Evolutionary conservation across 2,113 vertebrate species (phyloP).

Genomic region (Catharus bicknelli): DNA sequence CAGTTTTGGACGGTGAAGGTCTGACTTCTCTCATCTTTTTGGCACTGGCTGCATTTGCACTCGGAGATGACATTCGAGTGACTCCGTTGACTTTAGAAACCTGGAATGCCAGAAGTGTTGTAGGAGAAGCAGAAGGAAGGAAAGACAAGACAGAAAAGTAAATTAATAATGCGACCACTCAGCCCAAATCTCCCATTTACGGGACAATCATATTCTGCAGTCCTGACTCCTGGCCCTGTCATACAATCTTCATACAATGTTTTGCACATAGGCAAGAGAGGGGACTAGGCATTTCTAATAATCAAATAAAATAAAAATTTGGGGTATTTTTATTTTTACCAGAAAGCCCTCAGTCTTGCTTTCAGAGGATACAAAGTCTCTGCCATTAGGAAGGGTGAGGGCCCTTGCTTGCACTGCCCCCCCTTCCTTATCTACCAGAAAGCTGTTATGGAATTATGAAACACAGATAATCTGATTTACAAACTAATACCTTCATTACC

Average conservation of each 20-base stretch:
- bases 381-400: background rate
- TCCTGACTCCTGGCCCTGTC: background rate
- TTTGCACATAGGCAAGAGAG: background rate
- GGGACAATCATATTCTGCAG: background rate
- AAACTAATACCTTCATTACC: background rate
- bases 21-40: slow-evolving; percentile 96
- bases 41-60: slow-evolving; percentile 87
- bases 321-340: background rate
- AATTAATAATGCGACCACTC: background rate
- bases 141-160: slow-evolving; percentile 3
- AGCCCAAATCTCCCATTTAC: fast-evolving
- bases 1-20: slow-evolving; percentile 98
- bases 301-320: background rate
- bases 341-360: background rate
- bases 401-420: background rate
- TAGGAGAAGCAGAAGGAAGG: slow-evolving; percentile 7
- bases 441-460: background rate
- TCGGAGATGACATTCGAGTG: slow-evolving; percentile 84
- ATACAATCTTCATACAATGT: background rate
- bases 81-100: slow-evolving; percentile 94
- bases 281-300: background rate
- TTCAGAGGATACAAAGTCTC: background rate
- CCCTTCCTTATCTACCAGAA: background rate
- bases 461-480: background rate
- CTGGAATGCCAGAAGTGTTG: slow-evolving; percentile 66